Conservation (phyloP, 2,888 invertebrate genomes). For the Omphaloscelis lunosa region DNA sequence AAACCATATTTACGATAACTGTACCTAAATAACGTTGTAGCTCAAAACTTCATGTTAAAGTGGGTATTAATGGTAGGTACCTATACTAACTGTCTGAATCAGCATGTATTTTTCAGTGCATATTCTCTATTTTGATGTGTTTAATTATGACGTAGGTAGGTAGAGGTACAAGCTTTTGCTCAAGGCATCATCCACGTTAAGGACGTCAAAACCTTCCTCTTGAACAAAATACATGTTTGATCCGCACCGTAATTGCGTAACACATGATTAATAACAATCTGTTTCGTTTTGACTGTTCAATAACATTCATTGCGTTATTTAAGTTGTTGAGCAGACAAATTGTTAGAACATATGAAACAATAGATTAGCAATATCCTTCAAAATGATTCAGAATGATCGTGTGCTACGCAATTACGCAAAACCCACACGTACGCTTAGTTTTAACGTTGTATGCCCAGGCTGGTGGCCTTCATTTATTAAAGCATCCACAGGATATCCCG, state of each 20-base stretch:
- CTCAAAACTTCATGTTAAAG: conserved; percentile 25
- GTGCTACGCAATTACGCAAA: no score
- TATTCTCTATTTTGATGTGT: not conserved
- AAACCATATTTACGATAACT: conserved; percentile 53
- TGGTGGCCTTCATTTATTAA: not conserved
- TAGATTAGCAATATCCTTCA: no score
- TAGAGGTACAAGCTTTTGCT: not conserved
- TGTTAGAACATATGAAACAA: no score
- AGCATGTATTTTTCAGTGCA: not conserved
- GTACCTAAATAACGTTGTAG: conserved; percentile 21
- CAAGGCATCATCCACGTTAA: not conserved
- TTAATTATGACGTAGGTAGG: not conserved
- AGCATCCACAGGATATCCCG: not conserved
- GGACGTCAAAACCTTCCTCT: not conserved
- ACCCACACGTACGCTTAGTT: no score
- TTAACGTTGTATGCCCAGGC: not conserved
- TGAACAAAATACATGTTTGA: not conserved
- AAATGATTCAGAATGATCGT: no score
- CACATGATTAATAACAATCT: no score
- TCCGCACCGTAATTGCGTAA: not conserved
- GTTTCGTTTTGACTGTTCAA: no score
- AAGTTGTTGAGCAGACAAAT: no score
- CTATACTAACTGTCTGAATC: not conserved
- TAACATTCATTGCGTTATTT: no score
- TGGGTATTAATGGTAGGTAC: not conserved